These are phyloP conservation scores for Centroberyx gerrardi DNA, from an alignment of 2,797 vertebrate genomes.

Conservation along the genomic window DNA sequence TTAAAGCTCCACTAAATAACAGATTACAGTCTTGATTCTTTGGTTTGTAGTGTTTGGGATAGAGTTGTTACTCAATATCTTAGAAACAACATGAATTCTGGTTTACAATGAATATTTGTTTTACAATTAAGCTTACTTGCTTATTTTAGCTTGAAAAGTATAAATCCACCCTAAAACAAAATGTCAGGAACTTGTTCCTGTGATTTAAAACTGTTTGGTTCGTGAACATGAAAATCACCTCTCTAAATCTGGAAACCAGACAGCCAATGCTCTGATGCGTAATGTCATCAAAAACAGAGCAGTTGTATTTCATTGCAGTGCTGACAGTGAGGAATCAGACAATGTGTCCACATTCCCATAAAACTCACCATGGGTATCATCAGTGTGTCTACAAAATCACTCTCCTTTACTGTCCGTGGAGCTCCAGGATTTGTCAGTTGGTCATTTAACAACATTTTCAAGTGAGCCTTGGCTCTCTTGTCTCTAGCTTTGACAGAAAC, in stretches of 20 bases:
- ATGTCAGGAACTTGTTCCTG: not conserved
- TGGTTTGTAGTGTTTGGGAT: not conserved
- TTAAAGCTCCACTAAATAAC: not conserved
- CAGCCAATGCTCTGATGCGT: not conserved
- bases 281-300: not conserved
- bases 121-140: not conserved
- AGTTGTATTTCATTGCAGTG: not conserved
- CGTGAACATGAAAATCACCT: not conserved
- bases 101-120: not conserved
- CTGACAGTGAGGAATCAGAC: not conserved
- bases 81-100: not conserved
- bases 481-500: not conserved
- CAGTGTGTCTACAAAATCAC: not conserved
- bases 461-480: not conserved
- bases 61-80: slow-evolving; percentile 6
- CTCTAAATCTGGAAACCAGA: not conserved
- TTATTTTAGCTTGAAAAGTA: not conserved
- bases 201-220: not conserved
- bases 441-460: not conserved
- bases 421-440: not conserved
- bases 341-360: not conserved
- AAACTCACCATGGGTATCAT: not conserved
- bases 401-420: not conserved
- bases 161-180: not conserved
- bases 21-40: not conserved